These are phyloP conservation scores for Malurus melanocephalus DNA, from an alignment of 2,113 vertebrate species.

Conservation along the genomic window DNA sequence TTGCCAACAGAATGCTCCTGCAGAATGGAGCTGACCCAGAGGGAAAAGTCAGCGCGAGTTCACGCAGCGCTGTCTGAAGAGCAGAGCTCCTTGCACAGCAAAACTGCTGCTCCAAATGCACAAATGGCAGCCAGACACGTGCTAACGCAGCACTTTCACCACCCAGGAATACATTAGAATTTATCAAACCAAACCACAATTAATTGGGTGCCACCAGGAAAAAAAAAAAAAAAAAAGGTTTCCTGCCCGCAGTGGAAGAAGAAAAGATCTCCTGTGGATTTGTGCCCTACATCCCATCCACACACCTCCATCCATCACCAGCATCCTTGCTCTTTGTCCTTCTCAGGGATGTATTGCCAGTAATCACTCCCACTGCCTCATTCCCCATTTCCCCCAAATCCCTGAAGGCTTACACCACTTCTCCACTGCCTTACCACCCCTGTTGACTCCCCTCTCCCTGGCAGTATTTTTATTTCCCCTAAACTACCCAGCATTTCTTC, in stretches of 20 bases:
- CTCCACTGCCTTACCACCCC: neutral
- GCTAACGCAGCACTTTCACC: constrained; percentile 16
- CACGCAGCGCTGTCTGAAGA: neutral
- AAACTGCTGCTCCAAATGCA: neutral
- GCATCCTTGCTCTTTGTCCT: neutral
- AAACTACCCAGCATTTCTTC: neutral
- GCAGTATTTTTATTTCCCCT: neutral
- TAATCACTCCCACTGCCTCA: neutral
- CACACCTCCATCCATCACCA: neutral
- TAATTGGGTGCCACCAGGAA: constrained; percentile 2
- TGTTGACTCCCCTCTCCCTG: neutral
- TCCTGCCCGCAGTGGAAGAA: neutral
- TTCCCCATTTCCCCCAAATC: neutral
- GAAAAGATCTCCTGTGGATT: neutral
- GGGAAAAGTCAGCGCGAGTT: neutral
- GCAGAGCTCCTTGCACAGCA: constrained; percentile 4
- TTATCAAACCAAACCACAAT: constrained; percentile 21
- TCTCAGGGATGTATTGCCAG: neutral
- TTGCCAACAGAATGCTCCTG: neutral
- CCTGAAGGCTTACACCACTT: neutral
- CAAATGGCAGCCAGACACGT: constrained; percentile 22
- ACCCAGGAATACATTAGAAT: constrained; percentile 17
- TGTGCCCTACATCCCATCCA: neutral
- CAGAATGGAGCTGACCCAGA: neutral
- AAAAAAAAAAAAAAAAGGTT: neutral